These are phyloP conservation scores for Catajapyx aquilonaris DNA, from an alignment of 1,140 invertebrate species.

Conservation along the genomic window DNA sequence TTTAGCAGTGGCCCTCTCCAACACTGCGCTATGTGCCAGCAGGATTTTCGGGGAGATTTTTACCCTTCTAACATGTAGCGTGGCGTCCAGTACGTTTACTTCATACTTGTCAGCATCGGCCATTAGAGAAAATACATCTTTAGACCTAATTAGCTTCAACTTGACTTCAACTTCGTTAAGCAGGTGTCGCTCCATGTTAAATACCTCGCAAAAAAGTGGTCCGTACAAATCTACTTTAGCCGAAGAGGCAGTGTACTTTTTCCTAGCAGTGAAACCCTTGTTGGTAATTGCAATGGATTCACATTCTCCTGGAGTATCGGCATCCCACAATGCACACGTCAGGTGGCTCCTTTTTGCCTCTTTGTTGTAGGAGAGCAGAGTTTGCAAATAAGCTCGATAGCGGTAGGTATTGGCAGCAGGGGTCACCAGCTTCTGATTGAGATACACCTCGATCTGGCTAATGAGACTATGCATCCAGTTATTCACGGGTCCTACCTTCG, in stretches of 20 bases:
- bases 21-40: slow-evolving; percentile 4
- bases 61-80: too few relatives aligned
- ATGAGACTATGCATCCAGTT: slow-evolving; percentile 23
- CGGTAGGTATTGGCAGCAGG: slow-evolving; percentile 22
- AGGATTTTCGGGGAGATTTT: too few relatives aligned
- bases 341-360: slow-evolving; percentile 20
- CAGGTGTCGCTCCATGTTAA: slow-evolving; percentile 13
- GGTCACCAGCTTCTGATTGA: too few relatives aligned
- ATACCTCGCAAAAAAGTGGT: slow-evolving; percentile 10
- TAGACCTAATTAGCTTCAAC: too few relatives aligned
- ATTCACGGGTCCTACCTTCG: slow-evolving; percentile 14
- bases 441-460: slow-evolving; percentile 18
- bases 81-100: slow-evolving; percentile 10
- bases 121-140: too few relatives aligned
- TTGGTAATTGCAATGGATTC: too few relatives aligned
- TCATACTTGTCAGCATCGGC: slow-evolving; percentile 8
- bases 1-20: neutral
- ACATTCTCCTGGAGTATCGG: too few relatives aligned
- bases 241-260: slow-evolving; percentile 12
- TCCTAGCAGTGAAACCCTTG: slow-evolving; percentile 11
- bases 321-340: slow-evolving; percentile 13
- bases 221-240: slow-evolving; percentile 13
- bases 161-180: too few relatives aligned
- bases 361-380: slow-evolving; percentile 17
- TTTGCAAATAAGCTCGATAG: slow-evolving; percentile 24